Base-by-base conservation (phyloP, 2,888 invertebrate genomes). In the Bhutanitis thaidina region DNA sequence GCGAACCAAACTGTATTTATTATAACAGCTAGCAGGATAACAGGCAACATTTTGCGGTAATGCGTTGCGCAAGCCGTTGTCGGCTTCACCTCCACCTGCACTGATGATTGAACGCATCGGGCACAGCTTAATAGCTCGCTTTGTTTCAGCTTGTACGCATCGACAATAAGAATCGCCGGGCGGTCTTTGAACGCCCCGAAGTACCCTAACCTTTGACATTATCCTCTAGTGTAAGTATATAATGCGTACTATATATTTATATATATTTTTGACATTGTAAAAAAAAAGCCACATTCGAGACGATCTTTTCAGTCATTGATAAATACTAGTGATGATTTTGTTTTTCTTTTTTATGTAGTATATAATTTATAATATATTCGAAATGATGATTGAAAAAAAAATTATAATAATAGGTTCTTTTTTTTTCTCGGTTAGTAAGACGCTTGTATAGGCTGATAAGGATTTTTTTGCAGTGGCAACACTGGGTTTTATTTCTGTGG, bases 91-190 rank as follows among this genome's bases (percentile, higher is more conserved):
- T n/a, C n/a, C n/a, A n/a, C n/a, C n/a, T n/a, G n/a, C n/a, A n/a
- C n/a, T n/a, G n/a, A n/a, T n/a, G n/a, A n/a, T n/a, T n/a, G n/a
- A n/a, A n/a, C n/a, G n/a, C n/a, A n/a, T n/a, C n/a, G n/a, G n/a
- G n/a, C n/a, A n/a, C n/a, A n/a, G n/a, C n/a, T n/a, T n/a, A n/a
- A n/a, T n/a, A n/a, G n/a, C n/a, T n/a, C n/a, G n/a, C n/a, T 14
- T 76, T 71, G 70, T 80, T 78, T 0, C 83, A 84, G 86, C 81
- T 81, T 82, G 75, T 69, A 74, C 71, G 79, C 81, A 74, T 77
- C 76, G 86, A 87, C 84, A 84, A 85, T 86, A 85, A 84, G 69
- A 66, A 67, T 61, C 59, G 73, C 34, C 34, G 69, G 63, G 56
- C 63, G 66, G 65, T 55, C 53, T 56, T 54, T 14, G 16, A 10